Evolutionary conservation across 2,113 vertebrate genomes (phyloP).

Genomic region (Periophthalmodon schlosseri): DNA sequence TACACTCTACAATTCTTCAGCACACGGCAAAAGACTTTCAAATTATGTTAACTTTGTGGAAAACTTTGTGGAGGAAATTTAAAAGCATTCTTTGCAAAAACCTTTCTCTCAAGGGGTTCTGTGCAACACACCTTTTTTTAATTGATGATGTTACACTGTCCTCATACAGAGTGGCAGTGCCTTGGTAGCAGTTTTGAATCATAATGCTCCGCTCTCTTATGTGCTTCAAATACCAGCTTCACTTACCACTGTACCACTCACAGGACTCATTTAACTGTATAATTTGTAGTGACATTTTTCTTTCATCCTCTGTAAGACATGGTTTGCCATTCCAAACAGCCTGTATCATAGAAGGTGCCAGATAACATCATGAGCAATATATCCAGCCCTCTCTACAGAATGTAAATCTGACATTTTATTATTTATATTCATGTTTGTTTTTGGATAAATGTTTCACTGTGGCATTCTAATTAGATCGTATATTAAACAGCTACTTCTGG

Average conservation of each 20-base stretch:
- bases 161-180: not conserved
- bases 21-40: not conserved
- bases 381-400: no score
- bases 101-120: not conserved
- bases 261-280: not conserved
- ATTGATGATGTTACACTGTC: no score
- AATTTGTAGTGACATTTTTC: not conserved
- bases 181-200: not conserved
- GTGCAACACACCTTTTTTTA: not conserved
- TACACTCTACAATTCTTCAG: not conserved
- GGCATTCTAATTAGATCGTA: not conserved
- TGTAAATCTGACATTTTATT: not conserved
- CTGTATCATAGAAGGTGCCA: no score
- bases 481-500: not conserved
- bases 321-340: not conserved
- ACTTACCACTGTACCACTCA: not conserved
- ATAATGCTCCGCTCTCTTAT: not conserved
- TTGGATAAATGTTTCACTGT: not conserved
- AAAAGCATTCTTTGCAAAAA: not conserved
- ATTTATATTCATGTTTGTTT: not conserved
- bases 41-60: not conserved
- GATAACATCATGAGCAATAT: not conserved
- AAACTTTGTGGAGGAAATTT: not conserved
- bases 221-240: not conserved
- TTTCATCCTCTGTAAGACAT: not conserved